phyloP scores from a whole-genome alignment of 2,113 vertebrate species.

The Ictalurus furcatus region DNA sequence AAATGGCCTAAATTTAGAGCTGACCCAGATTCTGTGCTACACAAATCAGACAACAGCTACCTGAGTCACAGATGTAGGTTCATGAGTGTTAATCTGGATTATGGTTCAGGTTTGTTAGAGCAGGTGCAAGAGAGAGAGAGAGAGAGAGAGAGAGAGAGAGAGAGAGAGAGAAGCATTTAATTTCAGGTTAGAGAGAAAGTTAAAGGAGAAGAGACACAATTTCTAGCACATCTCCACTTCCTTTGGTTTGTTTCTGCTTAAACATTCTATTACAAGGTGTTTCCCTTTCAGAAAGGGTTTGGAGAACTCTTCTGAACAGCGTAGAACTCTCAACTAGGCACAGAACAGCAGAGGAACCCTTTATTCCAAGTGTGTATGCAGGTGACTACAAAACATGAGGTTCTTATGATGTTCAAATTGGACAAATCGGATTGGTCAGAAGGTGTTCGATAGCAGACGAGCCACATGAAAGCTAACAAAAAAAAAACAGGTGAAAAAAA shows the following conservation, averaged over 20 bases:
- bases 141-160: too few relatives aligned
- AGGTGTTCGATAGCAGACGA: neutral
- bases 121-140: conserved; percentile 57
- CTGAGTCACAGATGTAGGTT: conserved; percentile 28
- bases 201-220: neutral
- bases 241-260: neutral
- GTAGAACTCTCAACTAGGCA: neutral
- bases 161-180: conserved; percentile 35
- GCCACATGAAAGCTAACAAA: neutral
- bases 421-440: neutral
- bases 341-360: neutral
- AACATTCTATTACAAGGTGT: neutral
- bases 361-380: neutral
- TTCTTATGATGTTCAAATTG: neutral
- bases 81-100: conserved; percentile 72
- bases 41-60: conserved; percentile 27
- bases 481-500: too few relatives aligned
- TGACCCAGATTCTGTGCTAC: conserved; percentile 43
- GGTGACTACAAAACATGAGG: neutral
- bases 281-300: neutral
- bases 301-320: neutral
- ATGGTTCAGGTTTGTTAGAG: conserved; percentile 61
- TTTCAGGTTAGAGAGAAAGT: neutral
- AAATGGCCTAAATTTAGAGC: neutral
- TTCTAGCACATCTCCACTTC: neutral